phyloP scores from a whole-genome alignment of 2,888 invertebrate species.

The Ariolimax columbianus region DNA sequence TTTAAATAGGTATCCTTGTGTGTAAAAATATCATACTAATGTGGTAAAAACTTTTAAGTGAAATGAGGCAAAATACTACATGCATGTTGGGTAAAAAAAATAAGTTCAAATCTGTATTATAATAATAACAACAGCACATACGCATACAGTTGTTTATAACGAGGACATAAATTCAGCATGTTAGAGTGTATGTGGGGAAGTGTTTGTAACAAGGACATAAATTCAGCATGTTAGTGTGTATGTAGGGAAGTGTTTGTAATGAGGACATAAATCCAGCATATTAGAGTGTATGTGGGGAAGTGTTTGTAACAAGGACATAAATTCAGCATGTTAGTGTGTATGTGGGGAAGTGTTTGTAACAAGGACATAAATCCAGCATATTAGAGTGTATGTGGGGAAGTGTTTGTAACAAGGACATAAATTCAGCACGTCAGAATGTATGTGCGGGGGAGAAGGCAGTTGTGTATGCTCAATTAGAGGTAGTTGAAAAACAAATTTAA shows the following conservation, averaged over 20 bases:
- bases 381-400: not conserved
- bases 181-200: not conserved
- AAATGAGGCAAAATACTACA: not conserved
- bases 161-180: not conserved
- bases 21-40: not conserved
- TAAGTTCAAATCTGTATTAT: not conserved
- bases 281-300: not conserved
- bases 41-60: not conserved
- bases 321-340: not conserved
- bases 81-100: not conserved
- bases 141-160: not conserved
- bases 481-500: not conserved
- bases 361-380: not conserved
- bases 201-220: not conserved
- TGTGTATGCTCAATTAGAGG: not conserved
- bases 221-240: not conserved
- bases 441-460: not conserved
- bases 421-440: not conserved
- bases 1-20: not conserved
- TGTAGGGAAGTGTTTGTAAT: not conserved
- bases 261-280: not conserved
- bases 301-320: not conserved
- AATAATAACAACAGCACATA: not conserved
- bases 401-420: not conserved
- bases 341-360: not conserved